phyloP scores from a whole-genome alignment of 2,888 invertebrate genomes.

The Drosophila gaucha region DNA sequence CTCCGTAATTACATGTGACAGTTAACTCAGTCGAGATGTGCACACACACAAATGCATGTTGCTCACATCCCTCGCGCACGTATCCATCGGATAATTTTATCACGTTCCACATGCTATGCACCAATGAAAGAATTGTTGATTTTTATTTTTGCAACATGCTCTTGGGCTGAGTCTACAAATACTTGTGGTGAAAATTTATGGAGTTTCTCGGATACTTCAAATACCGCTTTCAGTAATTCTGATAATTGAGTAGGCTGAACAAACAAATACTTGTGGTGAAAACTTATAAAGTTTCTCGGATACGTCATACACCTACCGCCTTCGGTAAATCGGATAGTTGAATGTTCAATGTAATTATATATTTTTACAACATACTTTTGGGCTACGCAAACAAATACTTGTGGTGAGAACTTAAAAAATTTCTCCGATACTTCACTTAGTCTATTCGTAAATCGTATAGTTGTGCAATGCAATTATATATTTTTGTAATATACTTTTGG shows the following conservation, averaged over 20 bases:
- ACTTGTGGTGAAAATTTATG: background rate
- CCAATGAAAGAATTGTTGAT: background rate
- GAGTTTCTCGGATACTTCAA: background rate
- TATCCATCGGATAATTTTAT: conserved; percentile 13
- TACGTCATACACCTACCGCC: too few species aligned
- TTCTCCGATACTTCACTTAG: too few species aligned
- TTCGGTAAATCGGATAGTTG: too few species aligned
- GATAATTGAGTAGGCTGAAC: too few species aligned
- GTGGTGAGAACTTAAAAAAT: background rate
- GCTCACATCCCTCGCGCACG: background rate
- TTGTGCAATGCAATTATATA: too few species aligned
- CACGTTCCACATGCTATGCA: conserved; percentile 15
- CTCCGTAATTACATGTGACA: conserved; percentile 13
- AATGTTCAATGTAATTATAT: too few species aligned
- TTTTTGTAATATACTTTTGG: too few species aligned
- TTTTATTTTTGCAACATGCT: conserved; percentile 29
- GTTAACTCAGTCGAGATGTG: conserved; percentile 3
- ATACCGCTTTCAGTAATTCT: background rate
- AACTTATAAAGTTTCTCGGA: background rate
- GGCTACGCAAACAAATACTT: background rate
- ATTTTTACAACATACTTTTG: background rate
- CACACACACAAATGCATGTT: background rate
- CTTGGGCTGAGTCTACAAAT: conserved; percentile 17
- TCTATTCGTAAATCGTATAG: too few species aligned
- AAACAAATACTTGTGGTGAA: background rate